Conservation (phyloP, 2,113 vertebrate species). For the Brevimyrus niger region DNA sequence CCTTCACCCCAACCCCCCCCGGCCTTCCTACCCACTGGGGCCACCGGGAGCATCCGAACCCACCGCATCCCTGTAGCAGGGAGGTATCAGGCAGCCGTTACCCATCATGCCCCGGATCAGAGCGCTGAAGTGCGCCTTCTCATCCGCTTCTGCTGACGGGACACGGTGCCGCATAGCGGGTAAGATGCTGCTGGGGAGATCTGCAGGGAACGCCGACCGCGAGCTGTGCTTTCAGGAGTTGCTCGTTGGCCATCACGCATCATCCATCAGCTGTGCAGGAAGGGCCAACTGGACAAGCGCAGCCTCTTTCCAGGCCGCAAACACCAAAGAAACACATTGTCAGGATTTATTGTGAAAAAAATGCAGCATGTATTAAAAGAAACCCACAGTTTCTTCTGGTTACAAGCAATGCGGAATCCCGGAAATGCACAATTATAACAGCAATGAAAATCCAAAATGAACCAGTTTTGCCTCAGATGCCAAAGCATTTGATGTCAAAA, state of each 20-base stretch:
- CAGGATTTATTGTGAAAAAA: slow-evolving; percentile 6
- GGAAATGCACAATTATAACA: not conserved
- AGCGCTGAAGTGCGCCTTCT: not conserved
- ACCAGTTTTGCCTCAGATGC: not conserved
- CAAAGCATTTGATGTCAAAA: not conserved
- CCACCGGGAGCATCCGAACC: not conserved
- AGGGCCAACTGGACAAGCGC: not conserved
- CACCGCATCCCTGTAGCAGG: not conserved
- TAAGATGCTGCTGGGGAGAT: not conserved
- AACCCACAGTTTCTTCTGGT: not conserved
- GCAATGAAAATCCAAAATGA: not conserved
- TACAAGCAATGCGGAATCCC: not conserved
- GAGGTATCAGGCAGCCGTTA: not conserved
- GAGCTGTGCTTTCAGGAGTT: not conserved
- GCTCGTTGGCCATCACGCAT: not conserved
- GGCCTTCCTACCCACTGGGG: not conserved
- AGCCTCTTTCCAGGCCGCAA: not conserved
- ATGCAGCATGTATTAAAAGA: slow-evolving; percentile 1
- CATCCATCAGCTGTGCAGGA: not conserved
- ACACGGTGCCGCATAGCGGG: not conserved
- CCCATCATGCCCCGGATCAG: not conserved
- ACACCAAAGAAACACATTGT: not conserved
- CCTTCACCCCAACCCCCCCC: not conserved
- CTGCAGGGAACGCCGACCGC: not conserved
- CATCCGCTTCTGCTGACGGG: not conserved